Evolutionary conservation across 2,113 vertebrate genomes (phyloP), one percentile per base, ranked within the genome.

Genomic region (Lepisosteus oculatus): DNA sequence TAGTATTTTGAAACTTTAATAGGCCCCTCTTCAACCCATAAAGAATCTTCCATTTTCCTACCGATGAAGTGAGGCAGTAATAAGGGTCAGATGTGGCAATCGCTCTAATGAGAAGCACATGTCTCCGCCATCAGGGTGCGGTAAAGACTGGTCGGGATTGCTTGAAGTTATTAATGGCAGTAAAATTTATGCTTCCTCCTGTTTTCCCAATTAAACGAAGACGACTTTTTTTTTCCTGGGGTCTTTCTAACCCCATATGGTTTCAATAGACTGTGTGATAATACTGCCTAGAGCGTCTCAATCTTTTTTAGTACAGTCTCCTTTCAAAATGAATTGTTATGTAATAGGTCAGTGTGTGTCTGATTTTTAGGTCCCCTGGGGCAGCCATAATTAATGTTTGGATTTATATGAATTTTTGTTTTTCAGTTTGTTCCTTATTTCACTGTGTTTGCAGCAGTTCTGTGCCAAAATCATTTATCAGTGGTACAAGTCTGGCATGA

Each of bases 171-270:
- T 95, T 96, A 94, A 95, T 93, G 90, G 93, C 90, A 95, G 95
- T 97, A 95, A 96, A 96, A 97, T 93, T 94, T 96, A 97, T 95
- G 93, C 93, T 96, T 96, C 95, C 95, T 95, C 92, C 93, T 96
- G 93, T 93, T 95, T 94, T 93, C 88, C 92, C 93, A 96, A 94
- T 96, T 97, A 96, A 96, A 91, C 85, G 85, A 88, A 85, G 89
- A 88, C 93, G 88, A 77, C 79, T 87, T 79, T 72, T 73, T 90
- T 87, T 86, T 85, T 81, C 87, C 85, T 79, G 85, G 86, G 84
- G 90, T 89, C 87, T 87, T 90, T 82, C 85, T 71, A 73, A 78
- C 81, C 86, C 90, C 96, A 98, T 92, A 94, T 98, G 95, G 90
- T 93, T 94, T 85, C 76, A 93, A 94, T 98, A 86, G 81, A 80